Evolutionary conservation across 2,888 invertebrate genomes (phyloP).

Genomic region (Glomeris marginata): DNA sequence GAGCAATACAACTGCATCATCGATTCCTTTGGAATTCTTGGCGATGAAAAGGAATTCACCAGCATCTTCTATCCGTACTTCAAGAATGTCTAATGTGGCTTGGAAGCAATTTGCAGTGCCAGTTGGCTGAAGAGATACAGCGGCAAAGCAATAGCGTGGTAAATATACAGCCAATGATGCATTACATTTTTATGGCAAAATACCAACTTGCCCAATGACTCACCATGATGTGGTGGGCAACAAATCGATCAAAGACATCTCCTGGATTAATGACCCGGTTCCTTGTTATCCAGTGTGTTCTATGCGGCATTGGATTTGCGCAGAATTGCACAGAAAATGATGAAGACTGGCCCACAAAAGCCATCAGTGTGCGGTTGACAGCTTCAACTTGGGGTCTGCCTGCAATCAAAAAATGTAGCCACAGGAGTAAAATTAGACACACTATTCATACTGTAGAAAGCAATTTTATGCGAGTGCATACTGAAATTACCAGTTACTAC

Average conservation of each 20-base stretch:
- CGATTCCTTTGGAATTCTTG: slow-evolving; percentile 44
- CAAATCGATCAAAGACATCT: slow-evolving; percentile 25
- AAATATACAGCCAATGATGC: slow-evolving; percentile 10
- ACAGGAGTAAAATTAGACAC: not conserved
- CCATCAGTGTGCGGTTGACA: slow-evolving; percentile 47
- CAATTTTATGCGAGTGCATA: not conserved
- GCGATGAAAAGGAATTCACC: slow-evolving; percentile 49
- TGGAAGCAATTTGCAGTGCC: slow-evolving; percentile 32
- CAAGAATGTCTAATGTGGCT: slow-evolving; percentile 38
- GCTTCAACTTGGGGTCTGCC: slow-evolving; percentile 48
- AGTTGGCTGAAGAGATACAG: slow-evolving; percentile 41
- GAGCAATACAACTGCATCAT: slow-evolving; percentile 45
- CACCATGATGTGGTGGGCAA: slow-evolving; percentile 40
- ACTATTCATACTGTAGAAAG: not conserved
- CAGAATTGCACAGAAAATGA: slow-evolving; percentile 57
- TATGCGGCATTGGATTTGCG: slow-evolving; percentile 53
- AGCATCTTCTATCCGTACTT: slow-evolving; percentile 39
- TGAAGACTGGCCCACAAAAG: slow-evolving; percentile 50
- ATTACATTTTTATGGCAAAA: not conserved
- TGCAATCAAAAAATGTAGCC: slow-evolving; percentile 29
- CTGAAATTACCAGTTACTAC: slow-evolving; percentile 30
- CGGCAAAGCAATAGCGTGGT: slow-evolving; percentile 30
- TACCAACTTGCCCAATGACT: slow-evolving; percentile 20
- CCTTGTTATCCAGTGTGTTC: slow-evolving; percentile 42
- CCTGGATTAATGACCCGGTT: slow-evolving; percentile 23